These are phyloP conservation scores for Chunga burmeisteri DNA, from an alignment of 2,113 vertebrate genomes.

Conservation along the genomic window DNA sequence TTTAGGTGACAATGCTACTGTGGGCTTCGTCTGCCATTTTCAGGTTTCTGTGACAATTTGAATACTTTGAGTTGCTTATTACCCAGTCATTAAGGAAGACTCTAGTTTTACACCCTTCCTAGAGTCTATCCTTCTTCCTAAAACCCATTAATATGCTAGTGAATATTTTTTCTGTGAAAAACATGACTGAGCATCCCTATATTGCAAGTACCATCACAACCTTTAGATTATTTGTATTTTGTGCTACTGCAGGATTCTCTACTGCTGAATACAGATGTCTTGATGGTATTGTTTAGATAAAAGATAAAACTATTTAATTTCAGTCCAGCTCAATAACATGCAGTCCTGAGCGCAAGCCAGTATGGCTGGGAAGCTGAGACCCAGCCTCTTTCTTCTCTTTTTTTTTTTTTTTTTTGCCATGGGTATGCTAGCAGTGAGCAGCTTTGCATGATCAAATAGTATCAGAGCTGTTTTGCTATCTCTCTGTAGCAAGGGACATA, in stretches of 20 bases:
- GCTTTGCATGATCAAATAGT: neutral
- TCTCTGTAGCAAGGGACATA: neutral
- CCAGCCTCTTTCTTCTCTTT: neutral
- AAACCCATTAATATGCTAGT: neutral
- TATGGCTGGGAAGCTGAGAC: neutral
- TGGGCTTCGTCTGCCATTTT: neutral
- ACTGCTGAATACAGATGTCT: neutral
- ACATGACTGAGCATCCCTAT: neutral
- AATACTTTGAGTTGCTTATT: neutral
- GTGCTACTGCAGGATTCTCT: neutral
- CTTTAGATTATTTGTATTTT: neutral
- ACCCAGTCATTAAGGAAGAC: neutral
- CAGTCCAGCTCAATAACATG: neutral
- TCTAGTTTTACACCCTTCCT: neutral
- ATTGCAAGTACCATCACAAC: neutral
- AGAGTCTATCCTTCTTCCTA: neutral
- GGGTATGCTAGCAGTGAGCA: neutral
- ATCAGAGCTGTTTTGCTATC: neutral
- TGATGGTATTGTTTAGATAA: neutral
- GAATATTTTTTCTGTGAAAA: neutral
- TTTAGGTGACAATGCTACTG: neutral
- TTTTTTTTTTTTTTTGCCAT: neutral
- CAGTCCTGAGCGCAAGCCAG: neutral
- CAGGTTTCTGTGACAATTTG: neutral
- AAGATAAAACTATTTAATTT: neutral